Base-by-base conservation (phyloP, 2,888 invertebrate genomes). In the Tetropium fuscum region DNA sequence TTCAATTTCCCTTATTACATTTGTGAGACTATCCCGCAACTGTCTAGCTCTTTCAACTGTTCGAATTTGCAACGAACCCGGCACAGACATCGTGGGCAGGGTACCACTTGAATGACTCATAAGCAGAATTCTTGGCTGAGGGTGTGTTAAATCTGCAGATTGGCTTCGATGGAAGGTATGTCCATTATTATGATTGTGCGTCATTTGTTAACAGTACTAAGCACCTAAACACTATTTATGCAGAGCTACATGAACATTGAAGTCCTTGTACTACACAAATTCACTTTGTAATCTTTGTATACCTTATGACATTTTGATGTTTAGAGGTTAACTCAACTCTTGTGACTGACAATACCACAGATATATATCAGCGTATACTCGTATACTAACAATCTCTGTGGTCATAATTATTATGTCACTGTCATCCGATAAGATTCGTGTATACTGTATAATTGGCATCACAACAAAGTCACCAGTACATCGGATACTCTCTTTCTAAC, bases 1-100 rank as follows among this genome's bases (percentile, higher is more conserved):
- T 71, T 88, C 84, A 48, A 89, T 87, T 79, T 87, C 89, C 71
- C 88, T 84, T 62, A 89, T 78, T 13, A 81, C 80, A 67, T 76
- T 79, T 15, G 75, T 77, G 19, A 81, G 70, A 64, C 80, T 80
- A 40, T 79, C 78, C 25, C 80, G 53, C 20, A 80, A 62, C 45
- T 80, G 76, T 54, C 78, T 71, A 2, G 81, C 78, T 53, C 79
- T 75, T 64, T 81, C 81, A 11, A 78, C 72, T 2, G 79, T 78
- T 60, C 79, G 66, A 58, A 78, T 64, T 36, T 71, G 72, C 34
- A 73, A 71, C 10, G 71, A 71, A 15, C 60, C 59, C 36, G 71
- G 64, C 10, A 68, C 66, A 15, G 66, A 61, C 53, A 68, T 60
- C 6, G 64, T 36, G 1, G 69, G 69, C 40, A 70, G 48, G 20